These are phyloP conservation scores for Aplodontia rufa DNA, from an alignment of 2,113 vertebrate species.

Conservation along the genomic window DNA sequence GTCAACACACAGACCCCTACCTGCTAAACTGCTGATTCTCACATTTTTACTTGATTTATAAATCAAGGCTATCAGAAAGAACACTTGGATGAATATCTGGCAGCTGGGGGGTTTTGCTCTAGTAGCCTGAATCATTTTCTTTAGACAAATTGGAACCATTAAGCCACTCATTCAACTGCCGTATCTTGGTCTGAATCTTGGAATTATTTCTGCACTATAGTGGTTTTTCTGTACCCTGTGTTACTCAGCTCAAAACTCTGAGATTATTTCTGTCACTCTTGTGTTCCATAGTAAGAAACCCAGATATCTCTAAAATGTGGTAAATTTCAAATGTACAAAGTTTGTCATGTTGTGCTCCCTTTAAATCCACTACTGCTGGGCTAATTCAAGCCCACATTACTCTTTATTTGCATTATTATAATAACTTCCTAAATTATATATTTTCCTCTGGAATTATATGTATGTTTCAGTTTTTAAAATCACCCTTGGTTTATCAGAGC, in stretches of 20 bases:
- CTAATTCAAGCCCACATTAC: background rate
- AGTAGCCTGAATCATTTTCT: background rate
- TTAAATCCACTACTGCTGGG: background rate
- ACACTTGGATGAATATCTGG: background rate
- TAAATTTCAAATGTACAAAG: background rate
- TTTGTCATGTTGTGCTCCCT: background rate
- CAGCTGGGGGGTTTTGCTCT: background rate
- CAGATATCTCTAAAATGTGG: background rate
- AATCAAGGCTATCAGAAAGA: background rate
- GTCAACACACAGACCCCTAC: background rate
- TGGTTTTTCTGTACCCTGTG: background rate
- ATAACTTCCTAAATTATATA: background rate
- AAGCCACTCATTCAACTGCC: background rate
- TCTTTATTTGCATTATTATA: background rate
- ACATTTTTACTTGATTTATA: background rate
- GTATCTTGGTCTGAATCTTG: background rate
- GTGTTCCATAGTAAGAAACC: background rate
- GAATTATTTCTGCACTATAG: background rate
- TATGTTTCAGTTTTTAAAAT: conserved; percentile 24
- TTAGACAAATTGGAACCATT: background rate
- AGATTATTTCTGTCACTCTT: background rate
- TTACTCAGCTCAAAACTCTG: background rate
- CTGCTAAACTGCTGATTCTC: background rate
- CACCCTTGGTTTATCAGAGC: background rate
- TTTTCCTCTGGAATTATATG: background rate